Evolutionary conservation across 1,140 invertebrate species (phyloP).

Genomic region (Trichogramma pretiosum): DNA sequence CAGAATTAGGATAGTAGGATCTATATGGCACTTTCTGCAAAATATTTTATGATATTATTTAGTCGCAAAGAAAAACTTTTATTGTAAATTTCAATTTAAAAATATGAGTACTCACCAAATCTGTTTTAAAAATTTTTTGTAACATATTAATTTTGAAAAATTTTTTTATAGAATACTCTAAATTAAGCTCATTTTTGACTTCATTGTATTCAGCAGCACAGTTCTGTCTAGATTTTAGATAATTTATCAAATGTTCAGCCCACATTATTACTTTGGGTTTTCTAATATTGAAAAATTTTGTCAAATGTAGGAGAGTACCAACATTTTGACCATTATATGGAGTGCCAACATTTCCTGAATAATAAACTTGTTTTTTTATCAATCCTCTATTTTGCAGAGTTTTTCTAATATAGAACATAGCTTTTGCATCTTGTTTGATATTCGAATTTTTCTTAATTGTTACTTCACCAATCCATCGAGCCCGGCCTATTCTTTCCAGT

Average conservation of each 20-base stretch:
- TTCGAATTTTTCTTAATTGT: conserved; percentile 55
- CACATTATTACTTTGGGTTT: conserved; percentile 50
- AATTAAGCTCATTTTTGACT: conserved; percentile 42
- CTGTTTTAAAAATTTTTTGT: conserved; percentile 40
- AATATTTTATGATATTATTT: conserved; percentile 14
- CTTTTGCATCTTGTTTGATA: conserved; percentile 53
- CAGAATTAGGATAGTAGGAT: conserved; percentile 52
- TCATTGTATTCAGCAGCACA: conserved; percentile 47
- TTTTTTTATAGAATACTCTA: conserved; percentile 44
- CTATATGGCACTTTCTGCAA: conserved; percentile 48
- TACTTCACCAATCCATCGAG: conserved; percentile 60
- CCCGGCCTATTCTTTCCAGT: conserved; percentile 67
- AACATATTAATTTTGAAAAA: conserved; percentile 45
- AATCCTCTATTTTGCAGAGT: conserved; percentile 50
- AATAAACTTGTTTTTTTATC: conserved; percentile 56
- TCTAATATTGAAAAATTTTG: conserved; percentile 51
- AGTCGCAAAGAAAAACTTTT: conserved; percentile 6
- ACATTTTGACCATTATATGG: conserved; percentile 39
- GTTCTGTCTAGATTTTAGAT: conserved; percentile 48
- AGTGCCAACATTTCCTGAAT: conserved; percentile 35
- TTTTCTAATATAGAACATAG: conserved; percentile 60
- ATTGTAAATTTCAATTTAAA: conserved; percentile 21
- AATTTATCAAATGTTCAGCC: conserved; percentile 48
- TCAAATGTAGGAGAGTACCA: conserved; percentile 48
- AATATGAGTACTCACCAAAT: conserved; percentile 30